Evolutionary conservation across 2,113 vertebrate genomes (phyloP).

Genomic region (Motacilla tschutschensis): DNA sequence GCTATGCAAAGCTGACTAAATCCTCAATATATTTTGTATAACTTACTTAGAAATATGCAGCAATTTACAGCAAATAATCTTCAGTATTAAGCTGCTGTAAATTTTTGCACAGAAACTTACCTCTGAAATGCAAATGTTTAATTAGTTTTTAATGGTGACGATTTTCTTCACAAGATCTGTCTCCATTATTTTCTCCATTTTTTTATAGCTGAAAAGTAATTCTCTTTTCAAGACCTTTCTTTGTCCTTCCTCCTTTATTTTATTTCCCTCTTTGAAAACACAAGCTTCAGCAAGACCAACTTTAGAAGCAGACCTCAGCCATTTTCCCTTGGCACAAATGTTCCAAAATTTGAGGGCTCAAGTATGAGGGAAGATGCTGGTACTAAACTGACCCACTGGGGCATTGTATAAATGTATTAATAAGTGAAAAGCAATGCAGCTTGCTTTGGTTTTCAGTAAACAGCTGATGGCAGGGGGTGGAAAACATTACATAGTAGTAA

Average conservation of each 20-base stretch:
- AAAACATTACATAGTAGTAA: not conserved
- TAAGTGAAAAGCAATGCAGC: not conserved
- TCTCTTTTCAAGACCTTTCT: conserved; percentile 20
- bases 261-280: not conserved
- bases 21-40: conserved; percentile 43
- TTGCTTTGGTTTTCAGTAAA: not conserved
- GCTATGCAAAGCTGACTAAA: conserved; percentile 44
- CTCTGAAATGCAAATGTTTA: conserved; percentile 70
- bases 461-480: not conserved
- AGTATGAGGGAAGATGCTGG: rapidly evolving
- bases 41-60: conserved; percentile 62
- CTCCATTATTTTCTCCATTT: conserved; percentile 59
- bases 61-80: conserved; percentile 70
- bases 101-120: conserved; percentile 63
- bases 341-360: not conserved
- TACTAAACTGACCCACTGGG: not conserved
- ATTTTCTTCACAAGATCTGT: conserved; percentile 63
- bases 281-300: not conserved
- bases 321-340: not conserved
- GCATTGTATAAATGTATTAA: not conserved
- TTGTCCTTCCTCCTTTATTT: conserved; percentile 16
- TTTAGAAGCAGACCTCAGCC: rapidly evolving
- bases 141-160: conserved; percentile 63
- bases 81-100: conserved; percentile 64
- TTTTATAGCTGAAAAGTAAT: conserved; percentile 60